These are phyloP conservation scores for Metaphire vulgaris DNA, from an alignment of 1,140 invertebrate genomes.

Conservation along the genomic window DNA sequence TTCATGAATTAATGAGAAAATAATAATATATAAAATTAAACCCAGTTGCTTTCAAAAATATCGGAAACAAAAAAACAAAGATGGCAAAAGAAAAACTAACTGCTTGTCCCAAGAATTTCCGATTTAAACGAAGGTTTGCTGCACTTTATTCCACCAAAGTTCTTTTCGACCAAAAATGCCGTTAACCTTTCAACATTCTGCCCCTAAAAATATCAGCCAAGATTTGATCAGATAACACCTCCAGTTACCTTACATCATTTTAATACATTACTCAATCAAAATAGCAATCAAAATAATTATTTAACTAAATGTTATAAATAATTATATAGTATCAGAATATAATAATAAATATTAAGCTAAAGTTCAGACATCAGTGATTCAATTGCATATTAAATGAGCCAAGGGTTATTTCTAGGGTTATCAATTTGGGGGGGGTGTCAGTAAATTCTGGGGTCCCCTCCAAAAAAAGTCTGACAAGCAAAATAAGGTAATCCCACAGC, in stretches of 20 bases:
- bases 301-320: constrained; percentile 52
- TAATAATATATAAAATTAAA: not conserved
- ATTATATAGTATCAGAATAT: constrained; percentile 39
- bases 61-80: not conserved
- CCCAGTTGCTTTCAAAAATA: not conserved
- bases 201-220: constrained; percentile 36
- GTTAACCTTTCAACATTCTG: constrained; percentile 63
- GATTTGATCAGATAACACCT: not conserved
- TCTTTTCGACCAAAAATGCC: constrained; percentile 92
- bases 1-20: not conserved
- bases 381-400: too few species aligned
- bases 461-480: too few species aligned
- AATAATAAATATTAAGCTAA: too few species aligned
- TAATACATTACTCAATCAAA: not conserved
- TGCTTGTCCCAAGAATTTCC: constrained; percentile 97
- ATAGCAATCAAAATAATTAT: constrained; percentile 21
- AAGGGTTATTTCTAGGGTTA: too few species aligned
- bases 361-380: too few species aligned
- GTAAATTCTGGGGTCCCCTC: too few species aligned
- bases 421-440: too few species aligned
- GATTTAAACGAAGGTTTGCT: constrained; percentile 96
- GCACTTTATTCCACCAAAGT: constrained; percentile 82
- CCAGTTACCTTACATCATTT: not conserved
- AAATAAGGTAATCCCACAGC: too few species aligned
- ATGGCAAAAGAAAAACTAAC: constrained; percentile 34